Conservation (phyloP, 2,113 vertebrate genomes). For the Cardinalis cardinalis region DNA sequence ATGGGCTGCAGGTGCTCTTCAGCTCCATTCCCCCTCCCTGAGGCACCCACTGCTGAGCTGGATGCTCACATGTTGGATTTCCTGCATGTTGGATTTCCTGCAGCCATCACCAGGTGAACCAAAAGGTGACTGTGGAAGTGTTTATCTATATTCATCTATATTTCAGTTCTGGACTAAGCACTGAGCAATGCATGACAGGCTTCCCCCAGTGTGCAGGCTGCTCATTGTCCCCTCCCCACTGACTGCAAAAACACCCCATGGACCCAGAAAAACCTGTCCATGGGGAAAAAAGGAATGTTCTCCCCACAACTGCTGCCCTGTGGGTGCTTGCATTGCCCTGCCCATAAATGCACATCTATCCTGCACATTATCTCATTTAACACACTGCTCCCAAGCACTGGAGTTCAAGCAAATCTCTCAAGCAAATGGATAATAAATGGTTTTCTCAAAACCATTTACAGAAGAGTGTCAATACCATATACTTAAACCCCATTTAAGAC, state of each 20-base stretch:
- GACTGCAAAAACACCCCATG: not conserved
- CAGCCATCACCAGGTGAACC: not conserved
- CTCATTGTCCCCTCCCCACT: not conserved
- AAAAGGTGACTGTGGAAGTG: not conserved
- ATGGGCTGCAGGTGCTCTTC: not conserved
- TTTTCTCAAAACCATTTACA: not conserved
- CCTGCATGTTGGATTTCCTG: not conserved
- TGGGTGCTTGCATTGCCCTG: not conserved
- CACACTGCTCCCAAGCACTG: not conserved
- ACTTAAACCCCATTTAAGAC: not conserved
- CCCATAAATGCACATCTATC: not conserved
- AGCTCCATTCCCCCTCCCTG: not conserved
- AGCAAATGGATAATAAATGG: constrained; percentile 6
- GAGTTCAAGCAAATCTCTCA: not conserved
- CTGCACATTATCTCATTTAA: not conserved
- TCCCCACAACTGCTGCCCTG: not conserved
- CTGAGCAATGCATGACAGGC: not conserved
- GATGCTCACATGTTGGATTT: not conserved
- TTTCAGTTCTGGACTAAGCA: not conserved
- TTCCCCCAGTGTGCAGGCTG: not conserved
- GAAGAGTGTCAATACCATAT: not conserved
- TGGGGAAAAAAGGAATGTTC: not conserved
- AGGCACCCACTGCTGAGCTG: not conserved
- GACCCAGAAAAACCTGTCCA: not conserved
- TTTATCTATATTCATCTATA: too few species aligned